A percentile compares a stretch with the other conserved stretches of the same genome.
These are phyloP conservation scores for Narcine bancroftii DNA, from an alignment of 2,113 vertebrate species.

Conservation along the genomic window DNA sequence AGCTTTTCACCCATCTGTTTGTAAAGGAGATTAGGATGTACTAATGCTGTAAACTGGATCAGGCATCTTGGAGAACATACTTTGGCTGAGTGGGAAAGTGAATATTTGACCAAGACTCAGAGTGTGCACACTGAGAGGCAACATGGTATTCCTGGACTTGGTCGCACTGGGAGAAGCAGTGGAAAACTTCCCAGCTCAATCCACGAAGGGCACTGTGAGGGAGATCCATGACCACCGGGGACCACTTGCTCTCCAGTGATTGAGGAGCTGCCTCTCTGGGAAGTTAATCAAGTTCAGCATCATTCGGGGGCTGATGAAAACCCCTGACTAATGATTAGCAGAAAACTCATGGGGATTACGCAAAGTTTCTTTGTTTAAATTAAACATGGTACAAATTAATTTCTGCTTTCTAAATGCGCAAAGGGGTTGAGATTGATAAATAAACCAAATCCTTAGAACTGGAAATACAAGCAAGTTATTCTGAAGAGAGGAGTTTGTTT, in stretches of 20 bases:
- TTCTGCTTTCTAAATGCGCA: neutral
- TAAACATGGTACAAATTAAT: slow-evolving; percentile 12
- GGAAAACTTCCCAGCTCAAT: neutral
- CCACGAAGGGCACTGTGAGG: neutral
- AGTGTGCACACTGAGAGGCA: neutral
- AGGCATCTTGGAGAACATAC: neutral
- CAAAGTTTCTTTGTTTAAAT: neutral
- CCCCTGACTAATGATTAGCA: neutral
- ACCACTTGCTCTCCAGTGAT: neutral
- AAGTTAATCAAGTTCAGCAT: neutral
- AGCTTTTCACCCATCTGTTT: neutral
- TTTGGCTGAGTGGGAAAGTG: no score
- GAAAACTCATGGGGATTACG: neutral
- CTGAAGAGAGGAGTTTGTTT: neutral
- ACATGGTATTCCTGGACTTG: neutral
- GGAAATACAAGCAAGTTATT: neutral
- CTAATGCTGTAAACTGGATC: neutral
- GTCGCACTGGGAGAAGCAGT: neutral
- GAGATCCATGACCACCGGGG: neutral
- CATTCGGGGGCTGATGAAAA: neutral
- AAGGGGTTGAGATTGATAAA: neutral
- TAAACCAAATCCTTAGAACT: neutral
- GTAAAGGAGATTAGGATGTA: neutral
- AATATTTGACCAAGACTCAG: neutral
- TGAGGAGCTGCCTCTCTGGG: neutral